A percentile compares a stretch with the other conserved stretches of the same genome.
Conservation (phyloP, 1,140 invertebrate species). For the Drosophila truncata region DNA sequence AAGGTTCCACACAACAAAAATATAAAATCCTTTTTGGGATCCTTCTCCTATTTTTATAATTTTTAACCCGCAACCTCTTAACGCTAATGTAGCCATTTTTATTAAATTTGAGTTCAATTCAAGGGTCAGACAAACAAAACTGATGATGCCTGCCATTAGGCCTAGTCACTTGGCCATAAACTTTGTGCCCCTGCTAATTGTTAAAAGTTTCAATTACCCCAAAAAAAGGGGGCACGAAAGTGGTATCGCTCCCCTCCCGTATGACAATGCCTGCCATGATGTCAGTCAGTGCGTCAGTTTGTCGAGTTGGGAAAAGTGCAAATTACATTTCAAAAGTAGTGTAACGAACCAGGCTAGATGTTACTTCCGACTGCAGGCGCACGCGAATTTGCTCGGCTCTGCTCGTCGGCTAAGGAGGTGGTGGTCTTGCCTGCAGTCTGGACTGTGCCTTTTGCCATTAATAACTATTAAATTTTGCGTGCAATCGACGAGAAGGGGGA, state of each 20-base stretch:
- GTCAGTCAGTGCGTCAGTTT: slow-evolving; percentile 49
- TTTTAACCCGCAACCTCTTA: not conserved
- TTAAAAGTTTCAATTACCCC: slow-evolving; percentile 68
- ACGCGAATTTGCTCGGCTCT: too few species aligned
- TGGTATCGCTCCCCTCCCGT: not conserved
- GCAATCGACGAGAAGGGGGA: too few species aligned
- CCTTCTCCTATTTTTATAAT: not conserved
- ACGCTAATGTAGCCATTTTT: slow-evolving; percentile 41
- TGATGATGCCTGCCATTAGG: slow-evolving; percentile 51
- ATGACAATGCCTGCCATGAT: slow-evolving; percentile 27
- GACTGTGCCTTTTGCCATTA: too few species aligned
- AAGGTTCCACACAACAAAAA: not conserved
- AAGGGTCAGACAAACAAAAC: slow-evolving; percentile 49
- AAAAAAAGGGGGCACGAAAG: slow-evolving; percentile 33
- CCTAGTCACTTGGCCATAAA: slow-evolving; percentile 22
- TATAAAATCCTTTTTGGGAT: not conserved
- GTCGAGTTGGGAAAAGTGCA: slow-evolving; percentile 47
- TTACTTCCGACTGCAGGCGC: too few species aligned
- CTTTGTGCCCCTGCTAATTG: slow-evolving; percentile 53
- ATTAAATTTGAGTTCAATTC: slow-evolving; percentile 48
- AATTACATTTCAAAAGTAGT: slow-evolving; percentile 67
- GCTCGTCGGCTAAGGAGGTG: too few species aligned
- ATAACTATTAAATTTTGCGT: too few species aligned
- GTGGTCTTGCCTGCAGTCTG: too few species aligned
- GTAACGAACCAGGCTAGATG: too few species aligned